These are phyloP conservation scores for Dioctria rufipes DNA, from an alignment of 2,888 invertebrate genomes.

Conservation along the genomic window DNA sequence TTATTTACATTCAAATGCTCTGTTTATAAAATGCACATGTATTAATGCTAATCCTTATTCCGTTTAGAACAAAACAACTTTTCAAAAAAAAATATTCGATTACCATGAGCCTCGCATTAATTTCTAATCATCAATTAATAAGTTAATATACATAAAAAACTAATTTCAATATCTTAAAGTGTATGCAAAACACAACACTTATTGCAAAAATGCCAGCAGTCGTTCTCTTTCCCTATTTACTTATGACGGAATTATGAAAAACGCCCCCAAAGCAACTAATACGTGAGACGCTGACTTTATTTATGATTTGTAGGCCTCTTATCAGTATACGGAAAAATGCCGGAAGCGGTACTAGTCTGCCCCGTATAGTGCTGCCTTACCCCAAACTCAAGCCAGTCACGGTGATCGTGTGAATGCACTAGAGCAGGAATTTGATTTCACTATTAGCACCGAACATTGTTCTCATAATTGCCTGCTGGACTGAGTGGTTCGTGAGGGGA, in stretches of 20 bases:
- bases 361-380: slow-evolving; percentile 14
- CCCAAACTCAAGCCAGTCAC: slow-evolving; percentile 14
- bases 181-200: not conserved
- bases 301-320: slow-evolving; percentile 31
- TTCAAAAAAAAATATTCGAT: too few species aligned
- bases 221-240: not conserved
- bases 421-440: slow-evolving; percentile 9
- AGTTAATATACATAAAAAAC: not conserved
- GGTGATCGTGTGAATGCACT: slow-evolving; percentile 47
- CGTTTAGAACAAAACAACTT: too few species aligned
- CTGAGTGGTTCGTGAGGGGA: too few species aligned
- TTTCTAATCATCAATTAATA: not conserved
- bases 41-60: too few species aligned
- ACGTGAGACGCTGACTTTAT: slow-evolving; percentile 4
- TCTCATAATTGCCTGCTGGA: not conserved
- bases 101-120: too few species aligned
- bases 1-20: too few species aligned
- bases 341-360: slow-evolving; percentile 16
- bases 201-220: not conserved
- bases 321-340: slow-evolving; percentile 42
- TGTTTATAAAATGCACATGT: too few species aligned
- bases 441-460: slow-evolving; percentile 10
- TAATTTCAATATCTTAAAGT: not conserved
- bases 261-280: slow-evolving; percentile 16
- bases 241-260: not conserved